Percentiles rank a stretch among this genome's conserved stretches.
phyloP scores from a whole-genome alignment of 2,888 invertebrate genomes.

The Pammene fasciana region DNA sequence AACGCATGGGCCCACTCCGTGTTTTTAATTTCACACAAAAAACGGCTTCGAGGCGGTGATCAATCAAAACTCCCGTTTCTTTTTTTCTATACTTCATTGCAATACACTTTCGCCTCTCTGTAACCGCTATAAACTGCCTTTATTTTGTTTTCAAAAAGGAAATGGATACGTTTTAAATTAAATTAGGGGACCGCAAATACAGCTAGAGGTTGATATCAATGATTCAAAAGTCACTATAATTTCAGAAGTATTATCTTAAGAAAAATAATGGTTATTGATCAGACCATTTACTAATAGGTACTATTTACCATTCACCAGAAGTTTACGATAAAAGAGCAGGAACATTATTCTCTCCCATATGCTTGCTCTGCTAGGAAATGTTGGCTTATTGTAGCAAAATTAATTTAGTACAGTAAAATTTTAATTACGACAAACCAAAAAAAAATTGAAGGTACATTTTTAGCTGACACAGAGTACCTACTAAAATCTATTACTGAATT shows the following conservation, averaged over 20 bases:
- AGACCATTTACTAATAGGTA: neutral
- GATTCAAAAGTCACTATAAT: neutral
- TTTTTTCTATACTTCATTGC: conserved; percentile 78
- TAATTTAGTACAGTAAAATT: too few species aligned
- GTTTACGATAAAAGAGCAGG: too few species aligned
- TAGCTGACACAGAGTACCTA: too few species aligned
- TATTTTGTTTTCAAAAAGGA: conserved; percentile 77
- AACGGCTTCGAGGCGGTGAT: conserved; percentile 78
- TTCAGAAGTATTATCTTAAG: neutral
- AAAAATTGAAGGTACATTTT: too few species aligned
- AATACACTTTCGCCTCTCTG: conserved; percentile 77
- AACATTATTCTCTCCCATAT: too few species aligned
- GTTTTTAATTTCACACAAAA: conserved; percentile 83
- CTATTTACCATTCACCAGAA: too few species aligned
- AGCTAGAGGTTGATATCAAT: neutral
- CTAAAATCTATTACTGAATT: too few species aligned
- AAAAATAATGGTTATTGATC: neutral
- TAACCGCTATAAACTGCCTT: conserved; percentile 76
- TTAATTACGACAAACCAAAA: too few species aligned
- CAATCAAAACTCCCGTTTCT: conserved; percentile 79
- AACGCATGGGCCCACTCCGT: conserved; percentile 75
- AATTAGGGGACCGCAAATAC: conserved; percentile 58
- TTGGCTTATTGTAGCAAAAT: too few species aligned
- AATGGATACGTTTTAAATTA: conserved; percentile 76
- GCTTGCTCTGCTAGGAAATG: too few species aligned